Base-by-base conservation (phyloP, 2,888 invertebrate species). In the Agrilus cyanescens region DNA sequence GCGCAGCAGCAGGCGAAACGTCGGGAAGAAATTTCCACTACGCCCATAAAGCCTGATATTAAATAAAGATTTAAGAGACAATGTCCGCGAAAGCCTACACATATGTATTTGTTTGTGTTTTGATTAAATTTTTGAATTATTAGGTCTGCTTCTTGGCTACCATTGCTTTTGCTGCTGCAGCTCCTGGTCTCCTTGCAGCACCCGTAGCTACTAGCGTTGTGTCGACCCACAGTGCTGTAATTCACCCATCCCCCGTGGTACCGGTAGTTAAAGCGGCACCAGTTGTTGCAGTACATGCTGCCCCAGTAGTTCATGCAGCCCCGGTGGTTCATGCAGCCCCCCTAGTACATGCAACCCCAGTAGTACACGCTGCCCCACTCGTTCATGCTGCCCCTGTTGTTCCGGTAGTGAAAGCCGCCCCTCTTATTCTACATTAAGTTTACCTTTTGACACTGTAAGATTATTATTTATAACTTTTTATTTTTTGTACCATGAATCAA, bases 81-180 rank as follows among this genome's bases (percentile, higher is more conserved):
- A 20, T 2, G 20, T 3, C 20, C 6, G 7, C 20, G 20, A 20
- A 20, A 7, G 20, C 2, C 5, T 20, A 3, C 7, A 20, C 6
- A 5, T 7, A 20, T 5, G 20, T 5, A 20, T 4, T 20, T 20
- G 6, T 4, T 20, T n/a, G n/a, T n/a, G n/a, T n/a, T n/a, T n/a
- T n/a, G n/a, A n/a, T n/a, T n/a, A 32, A 36, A 30, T 32, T 46
- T 29, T 41, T 37, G 40, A 36, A 29, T 38, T 61, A 59, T 14
- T 62, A 75, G 75, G 58, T 75, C 50, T 67, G 66, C 41, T 67
- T 74, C 60, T 62, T 66, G 57, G 70, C 71, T 49, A 46, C 74
- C 57, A 52, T 73, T 60, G 73, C 72, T 49, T 70, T 66, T 62
- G 72, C 57, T 42, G 48, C 47, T 45, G 57, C 63, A 47, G 56